Base-by-base conservation (phyloP, 1,140 invertebrate genomes). In the Anthonomus grandis region DNA sequence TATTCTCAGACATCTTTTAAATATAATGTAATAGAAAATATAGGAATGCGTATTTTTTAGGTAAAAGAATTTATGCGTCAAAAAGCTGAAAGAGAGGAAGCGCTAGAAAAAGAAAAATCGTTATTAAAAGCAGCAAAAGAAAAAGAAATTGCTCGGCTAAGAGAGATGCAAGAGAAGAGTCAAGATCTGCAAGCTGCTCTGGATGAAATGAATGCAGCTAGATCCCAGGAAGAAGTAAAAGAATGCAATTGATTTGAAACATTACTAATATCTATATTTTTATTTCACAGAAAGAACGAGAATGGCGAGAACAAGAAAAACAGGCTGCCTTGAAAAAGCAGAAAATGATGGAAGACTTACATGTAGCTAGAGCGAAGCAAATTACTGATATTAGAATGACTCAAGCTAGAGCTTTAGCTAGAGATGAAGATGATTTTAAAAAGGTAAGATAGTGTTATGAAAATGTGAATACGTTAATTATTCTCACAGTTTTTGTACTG, bases 401-500 rank as follows among this genome's bases (percentile, higher is more conserved):
- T 17, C 77, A 82, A 59, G 83, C 83, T 0, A 72, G 83, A 17
- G 80, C 84, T 62, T 75, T 84, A 2, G 79, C 81, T 21, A 68
- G 81, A 2, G 82, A 85, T 31, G 79, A 79, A 57, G 69, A 78
- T 13, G 81, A 86, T 64, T 83, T 83, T 49, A 74, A 78, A 47
- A 76, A 76, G 57, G 75, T 83, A 23, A 42, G n/a, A n/a, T n/a
- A n/a, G n/a, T n/a, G n/a, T n/a, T n/a, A n/a, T n/a, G 22, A 27
- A 38, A 17, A 12, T 37, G 4, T 12, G 17, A 13, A 13, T 37
- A 42, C 21, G 6, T 38, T n/a, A n/a, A n/a, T n/a, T n/a, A n/a
- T n/a, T n/a, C n/a, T n/a, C n/a, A n/a, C n/a, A n/a, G n/a, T n/a
- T 12, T 4, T 18, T 23, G n/a, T 4, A 25, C 8, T 4, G 31